Percentiles rank a stretch among this genome's conserved stretches.
phyloP scores from a whole-genome alignment of 92 coral and sea anemone genomes.

The Isaurus tuberculatus region DNA sequence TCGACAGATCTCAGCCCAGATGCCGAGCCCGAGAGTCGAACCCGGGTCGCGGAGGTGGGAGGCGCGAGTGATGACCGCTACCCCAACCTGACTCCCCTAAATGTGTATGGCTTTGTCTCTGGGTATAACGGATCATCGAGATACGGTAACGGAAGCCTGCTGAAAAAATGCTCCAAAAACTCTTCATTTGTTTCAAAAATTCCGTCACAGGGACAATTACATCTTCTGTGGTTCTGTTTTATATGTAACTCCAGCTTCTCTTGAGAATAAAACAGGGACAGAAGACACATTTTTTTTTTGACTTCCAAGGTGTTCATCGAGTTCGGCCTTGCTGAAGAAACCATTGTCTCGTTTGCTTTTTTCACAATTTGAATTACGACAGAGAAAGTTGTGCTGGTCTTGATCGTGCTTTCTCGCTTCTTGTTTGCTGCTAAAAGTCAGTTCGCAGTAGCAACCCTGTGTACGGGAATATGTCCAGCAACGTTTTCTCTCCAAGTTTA shows the following conservation, averaged over 20 bases:
- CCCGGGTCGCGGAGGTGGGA: no score
- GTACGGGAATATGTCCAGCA: slow-evolving; percentile 78
- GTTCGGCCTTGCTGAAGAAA: slow-evolving; percentile 76
- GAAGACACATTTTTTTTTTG: slow-evolving; percentile 74
- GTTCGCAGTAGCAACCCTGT: slow-evolving; percentile 77
- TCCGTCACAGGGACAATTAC: slow-evolving; percentile 79
- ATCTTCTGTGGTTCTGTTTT: slow-evolving; percentile 70
- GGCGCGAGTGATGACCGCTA: no score
- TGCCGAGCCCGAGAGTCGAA: no score
- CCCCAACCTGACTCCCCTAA: no score
- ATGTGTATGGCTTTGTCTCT: slow-evolving; percentile 77
- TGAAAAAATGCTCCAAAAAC: slow-evolving; percentile 79
- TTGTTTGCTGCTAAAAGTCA: slow-evolving; percentile 75
- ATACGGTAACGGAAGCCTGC: slow-evolving; percentile 83
- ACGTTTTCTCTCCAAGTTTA: slow-evolving; percentile 74
- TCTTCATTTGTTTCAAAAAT: slow-evolving; percentile 71
- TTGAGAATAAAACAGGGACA: slow-evolving; percentile 77
- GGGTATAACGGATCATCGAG: slow-evolving; percentile 84
- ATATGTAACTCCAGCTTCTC: slow-evolving; percentile 74
- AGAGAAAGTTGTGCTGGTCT: slow-evolving; percentile 72
- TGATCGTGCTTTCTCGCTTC: slow-evolving; percentile 79
- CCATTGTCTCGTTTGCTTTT: slow-evolving; percentile 89
- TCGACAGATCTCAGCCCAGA: no score
- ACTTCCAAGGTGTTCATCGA: slow-evolving; percentile 64
- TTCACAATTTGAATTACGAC: slow-evolving; percentile 73